Conservation (phyloP, 2,888 invertebrate genomes). For the Dryobota labecula region DNA sequence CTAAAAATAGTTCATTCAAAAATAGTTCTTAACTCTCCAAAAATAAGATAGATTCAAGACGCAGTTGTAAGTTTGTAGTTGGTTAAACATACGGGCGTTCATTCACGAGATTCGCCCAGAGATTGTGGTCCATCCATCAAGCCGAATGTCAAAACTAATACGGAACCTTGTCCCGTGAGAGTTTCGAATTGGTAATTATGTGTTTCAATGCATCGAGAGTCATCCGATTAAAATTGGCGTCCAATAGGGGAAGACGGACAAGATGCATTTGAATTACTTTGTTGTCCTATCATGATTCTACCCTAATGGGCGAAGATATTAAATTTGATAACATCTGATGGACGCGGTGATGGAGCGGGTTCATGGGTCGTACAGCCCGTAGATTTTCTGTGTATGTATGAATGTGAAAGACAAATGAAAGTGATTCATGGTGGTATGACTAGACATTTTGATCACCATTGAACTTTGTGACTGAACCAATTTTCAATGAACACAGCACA, state of each 20-base stretch:
- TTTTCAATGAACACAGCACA: background rate
- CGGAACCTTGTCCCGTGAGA: slow-evolving; percentile 88
- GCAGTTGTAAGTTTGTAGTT: slow-evolving; percentile 62
- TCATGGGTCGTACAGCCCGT: slow-evolving; percentile 45
- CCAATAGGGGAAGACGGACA: slow-evolving; percentile 81
- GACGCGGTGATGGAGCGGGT: slow-evolving; percentile 52
- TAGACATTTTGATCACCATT: slow-evolving; percentile 18
- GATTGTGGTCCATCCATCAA: slow-evolving; percentile 90
- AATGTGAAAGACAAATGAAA: slow-evolving; percentile 14
- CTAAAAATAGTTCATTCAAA: slow-evolving; percentile 52
- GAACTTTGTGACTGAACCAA: background rate
- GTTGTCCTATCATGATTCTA: slow-evolving; percentile 60
- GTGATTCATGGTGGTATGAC: slow-evolving; percentile 43
- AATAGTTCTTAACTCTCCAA: slow-evolving; percentile 57
- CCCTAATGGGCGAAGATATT: slow-evolving; percentile 62
- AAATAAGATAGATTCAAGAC: slow-evolving; percentile 57
- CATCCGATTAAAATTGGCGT: slow-evolving; percentile 90
- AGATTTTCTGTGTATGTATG: slow-evolving; percentile 12
- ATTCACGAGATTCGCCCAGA: slow-evolving; percentile 86
- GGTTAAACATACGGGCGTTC: slow-evolving; percentile 83
- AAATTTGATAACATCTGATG: slow-evolving; percentile 67
- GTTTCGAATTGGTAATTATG: slow-evolving; percentile 87
- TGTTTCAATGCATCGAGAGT: slow-evolving; percentile 85
- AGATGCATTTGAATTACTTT: slow-evolving; percentile 67
- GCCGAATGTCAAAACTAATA: slow-evolving; percentile 90